Conservation (phyloP, 2,113 vertebrate species). For the Zootoca vivipara region DNA sequence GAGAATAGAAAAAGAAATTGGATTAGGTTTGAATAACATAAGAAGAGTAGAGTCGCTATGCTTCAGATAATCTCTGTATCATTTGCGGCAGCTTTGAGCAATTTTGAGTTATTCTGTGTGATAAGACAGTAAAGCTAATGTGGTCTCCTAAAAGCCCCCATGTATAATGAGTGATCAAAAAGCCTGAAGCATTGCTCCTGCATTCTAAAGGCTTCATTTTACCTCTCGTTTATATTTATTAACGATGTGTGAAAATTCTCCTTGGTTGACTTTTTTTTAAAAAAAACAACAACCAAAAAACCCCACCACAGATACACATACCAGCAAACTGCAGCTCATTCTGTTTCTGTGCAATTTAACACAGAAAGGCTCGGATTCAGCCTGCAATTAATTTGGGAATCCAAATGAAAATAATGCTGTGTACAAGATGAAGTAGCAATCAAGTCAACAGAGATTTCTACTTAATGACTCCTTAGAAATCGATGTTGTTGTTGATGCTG, state of each 20-base stretch:
- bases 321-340: slow-evolving; percentile 31
- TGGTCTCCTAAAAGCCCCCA: slow-evolving; percentile 17
- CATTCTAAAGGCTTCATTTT: slow-evolving; percentile 48
- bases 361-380: slow-evolving; percentile 35
- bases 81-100: slow-evolving; percentile 44
- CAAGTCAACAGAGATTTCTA: slow-evolving; percentile 36
- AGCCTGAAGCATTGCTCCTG: slow-evolving; percentile 31
- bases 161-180: slow-evolving; percentile 52
- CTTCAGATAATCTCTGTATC: slow-evolving; percentile 40
- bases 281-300: slow-evolving; percentile 2
- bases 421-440: slow-evolving; percentile 21
- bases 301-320: background rate
- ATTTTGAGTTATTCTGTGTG: slow-evolving; percentile 48
- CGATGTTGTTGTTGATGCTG: slow-evolving; percentile 45
- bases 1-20: slow-evolving; percentile 34
- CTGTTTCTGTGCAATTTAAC: slow-evolving; percentile 45
- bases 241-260: slow-evolving; percentile 64
- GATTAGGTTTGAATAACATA: slow-evolving; percentile 39
- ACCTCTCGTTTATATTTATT: slow-evolving; percentile 55
- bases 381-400: slow-evolving; percentile 51
- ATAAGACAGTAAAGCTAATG: slow-evolving; percentile 43
- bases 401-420: slow-evolving; percentile 40
- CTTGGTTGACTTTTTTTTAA: slow-evolving; percentile 25
- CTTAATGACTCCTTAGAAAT: slow-evolving; percentile 52
- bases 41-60: slow-evolving; percentile 21